Conservation (phyloP, 2,113 vertebrate genomes). For the Aspiorhynchus laticeps region DNA sequence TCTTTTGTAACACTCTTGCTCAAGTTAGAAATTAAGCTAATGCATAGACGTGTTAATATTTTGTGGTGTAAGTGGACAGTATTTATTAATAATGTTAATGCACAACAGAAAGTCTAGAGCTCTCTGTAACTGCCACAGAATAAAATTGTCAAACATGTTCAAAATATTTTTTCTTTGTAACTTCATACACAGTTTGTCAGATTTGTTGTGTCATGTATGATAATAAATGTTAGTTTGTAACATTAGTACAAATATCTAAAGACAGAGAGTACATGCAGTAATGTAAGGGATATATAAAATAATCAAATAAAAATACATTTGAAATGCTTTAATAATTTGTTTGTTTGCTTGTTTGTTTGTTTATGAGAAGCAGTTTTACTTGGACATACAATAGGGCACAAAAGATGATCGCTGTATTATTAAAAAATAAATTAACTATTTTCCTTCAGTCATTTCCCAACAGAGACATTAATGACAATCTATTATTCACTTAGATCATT, state of each 20-base stretch:
- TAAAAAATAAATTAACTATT: background rate
- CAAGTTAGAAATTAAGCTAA: background rate
- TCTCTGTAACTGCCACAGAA: background rate
- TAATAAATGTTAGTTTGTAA: background rate
- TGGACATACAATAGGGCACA: background rate
- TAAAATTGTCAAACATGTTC: background rate
- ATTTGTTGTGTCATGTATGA: background rate
- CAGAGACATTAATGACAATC: background rate
- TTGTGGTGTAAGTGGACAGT: background rate
- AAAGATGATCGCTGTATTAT: background rate
- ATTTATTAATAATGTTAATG: background rate
- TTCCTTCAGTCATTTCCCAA: conserved; percentile 8
- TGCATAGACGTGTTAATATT: background rate
- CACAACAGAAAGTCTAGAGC: background rate
- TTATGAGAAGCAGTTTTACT: no score
- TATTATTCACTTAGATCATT: background rate
- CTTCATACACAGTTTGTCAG: background rate
- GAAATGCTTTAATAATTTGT: no score
- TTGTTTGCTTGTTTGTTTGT: no score
- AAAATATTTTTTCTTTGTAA: background rate
- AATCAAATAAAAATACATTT: no score
- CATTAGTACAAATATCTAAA: background rate
- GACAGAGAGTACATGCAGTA: background rate
- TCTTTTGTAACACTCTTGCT: background rate
- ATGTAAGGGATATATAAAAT: no score